Evolutionary conservation across 2,797 vertebrate genomes (phyloP).

Genomic region (Poecilia wingei): DNA sequence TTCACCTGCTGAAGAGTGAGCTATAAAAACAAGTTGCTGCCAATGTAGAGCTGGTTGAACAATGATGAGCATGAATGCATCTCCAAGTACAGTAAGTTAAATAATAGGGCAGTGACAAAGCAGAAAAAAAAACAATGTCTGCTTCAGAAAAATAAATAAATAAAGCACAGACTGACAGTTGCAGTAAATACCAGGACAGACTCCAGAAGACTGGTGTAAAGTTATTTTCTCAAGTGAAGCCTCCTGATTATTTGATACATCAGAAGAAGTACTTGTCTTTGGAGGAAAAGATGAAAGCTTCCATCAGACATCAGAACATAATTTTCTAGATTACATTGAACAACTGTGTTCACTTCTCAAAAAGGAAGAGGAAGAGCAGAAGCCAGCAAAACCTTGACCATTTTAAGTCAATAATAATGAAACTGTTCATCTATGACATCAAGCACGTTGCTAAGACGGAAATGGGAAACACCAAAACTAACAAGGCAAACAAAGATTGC

Average conservation of each 20-base stretch:
- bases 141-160: neutral
- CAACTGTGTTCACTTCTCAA: too few species aligned
- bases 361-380: neutral
- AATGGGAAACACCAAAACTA: neutral
- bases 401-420: neutral
- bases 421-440: neutral
- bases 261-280: neutral
- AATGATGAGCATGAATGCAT: neutral
- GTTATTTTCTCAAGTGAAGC: neutral
- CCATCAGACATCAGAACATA: neutral
- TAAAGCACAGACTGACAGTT: neutral
- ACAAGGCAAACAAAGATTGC: neutral
- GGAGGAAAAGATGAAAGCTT: neutral
- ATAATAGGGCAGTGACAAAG: neutral
- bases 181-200: neutral
- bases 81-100: neutral
- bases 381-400: neutral
- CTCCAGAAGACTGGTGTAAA: neutral
- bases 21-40: neutral
- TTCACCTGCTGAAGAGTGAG: neutral
- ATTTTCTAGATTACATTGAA: neutral
- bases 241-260: neutral
- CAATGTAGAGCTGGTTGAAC: neutral
- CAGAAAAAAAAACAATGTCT: neutral
- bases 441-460: neutral